A percentile compares a stretch with the other conserved stretches of the same genome.
Evolutionary conservation across 2,113 vertebrate genomes (phyloP).

Genomic region (Paramormyrops kingsleyae): DNA sequence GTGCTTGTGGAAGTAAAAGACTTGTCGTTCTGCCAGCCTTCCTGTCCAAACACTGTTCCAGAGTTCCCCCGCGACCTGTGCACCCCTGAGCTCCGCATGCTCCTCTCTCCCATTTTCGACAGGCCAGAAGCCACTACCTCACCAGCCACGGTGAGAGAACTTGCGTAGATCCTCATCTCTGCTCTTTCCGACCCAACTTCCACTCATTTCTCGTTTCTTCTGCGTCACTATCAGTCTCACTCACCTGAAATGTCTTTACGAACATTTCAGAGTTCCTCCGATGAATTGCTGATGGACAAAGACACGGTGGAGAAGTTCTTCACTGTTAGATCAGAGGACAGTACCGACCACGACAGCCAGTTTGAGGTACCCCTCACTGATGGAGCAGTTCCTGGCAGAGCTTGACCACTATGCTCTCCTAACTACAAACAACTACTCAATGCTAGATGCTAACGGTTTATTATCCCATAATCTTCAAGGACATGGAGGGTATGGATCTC

Average conservation of each 20-base stretch:
- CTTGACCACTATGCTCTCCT: not conserved
- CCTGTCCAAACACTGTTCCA: constrained; percentile 32
- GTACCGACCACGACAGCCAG: constrained; percentile 23
- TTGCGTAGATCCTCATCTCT: not conserved
- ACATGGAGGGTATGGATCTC: constrained; percentile 61
- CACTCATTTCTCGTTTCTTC: not conserved
- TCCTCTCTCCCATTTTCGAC: constrained; percentile 74
- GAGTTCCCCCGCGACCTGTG: constrained; percentile 69
- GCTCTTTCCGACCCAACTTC: not conserved
- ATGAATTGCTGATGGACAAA: constrained; percentile 38
- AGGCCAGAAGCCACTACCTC: not conserved
- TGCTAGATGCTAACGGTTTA: not conserved
- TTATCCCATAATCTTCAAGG: constrained; percentile 31
- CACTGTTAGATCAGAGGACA: constrained; percentile 39
- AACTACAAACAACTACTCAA: not conserved
- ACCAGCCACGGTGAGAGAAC: constrained; percentile 32
- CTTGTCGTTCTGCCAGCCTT: constrained; percentile 57
- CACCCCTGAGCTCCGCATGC: constrained; percentile 64
- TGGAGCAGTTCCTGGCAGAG: not conserved
- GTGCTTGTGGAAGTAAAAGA: constrained; percentile 32
- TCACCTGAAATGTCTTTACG: not conserved
- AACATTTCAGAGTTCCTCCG: constrained; percentile 25
- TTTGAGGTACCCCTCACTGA: constrained; percentile 30
- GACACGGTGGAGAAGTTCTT: constrained; percentile 59
- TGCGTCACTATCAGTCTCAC: constrained; percentile 37